Evolutionary conservation across 2,797 vertebrate species (phyloP).

Genomic region (Pyrocephalus nanus): DNA sequence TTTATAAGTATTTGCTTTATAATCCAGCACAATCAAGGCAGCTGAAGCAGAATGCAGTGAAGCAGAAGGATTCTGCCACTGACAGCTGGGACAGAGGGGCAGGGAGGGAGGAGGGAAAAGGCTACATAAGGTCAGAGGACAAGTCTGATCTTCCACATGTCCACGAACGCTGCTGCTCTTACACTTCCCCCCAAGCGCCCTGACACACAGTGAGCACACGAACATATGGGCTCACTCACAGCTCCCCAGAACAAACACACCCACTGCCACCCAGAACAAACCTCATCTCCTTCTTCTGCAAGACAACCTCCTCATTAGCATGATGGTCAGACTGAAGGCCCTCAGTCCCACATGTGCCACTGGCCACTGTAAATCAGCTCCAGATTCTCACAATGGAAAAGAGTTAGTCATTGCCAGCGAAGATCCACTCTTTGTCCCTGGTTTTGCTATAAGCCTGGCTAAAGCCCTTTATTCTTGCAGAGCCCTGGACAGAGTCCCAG

Average conservation of each 20-base stretch:
- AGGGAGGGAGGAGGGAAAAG: neutral
- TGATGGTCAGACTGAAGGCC: neutral
- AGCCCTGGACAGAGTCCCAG: constrained; percentile 1
- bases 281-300: neutral
- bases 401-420: neutral
- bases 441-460: neutral
- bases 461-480: neutral
- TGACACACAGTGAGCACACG: neutral
- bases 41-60: neutral
- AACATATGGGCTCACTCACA: neutral
- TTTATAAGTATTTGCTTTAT: neutral
- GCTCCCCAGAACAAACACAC: neutral
- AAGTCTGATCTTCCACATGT: neutral
- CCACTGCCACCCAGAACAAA: neutral
- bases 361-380: neutral
- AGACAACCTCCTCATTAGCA: neutral
- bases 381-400: neutral
- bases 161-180: neutral
- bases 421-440: neutral
- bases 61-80: neutral
- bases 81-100: neutral
- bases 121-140: neutral
- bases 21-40: neutral
- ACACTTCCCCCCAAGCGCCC: neutral
- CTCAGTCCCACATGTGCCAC: neutral